Evolutionary conservation across 2,888 invertebrate species (phyloP), one percentile per base, ranked within the genome.

Genomic region (Seira ritae): DNA sequence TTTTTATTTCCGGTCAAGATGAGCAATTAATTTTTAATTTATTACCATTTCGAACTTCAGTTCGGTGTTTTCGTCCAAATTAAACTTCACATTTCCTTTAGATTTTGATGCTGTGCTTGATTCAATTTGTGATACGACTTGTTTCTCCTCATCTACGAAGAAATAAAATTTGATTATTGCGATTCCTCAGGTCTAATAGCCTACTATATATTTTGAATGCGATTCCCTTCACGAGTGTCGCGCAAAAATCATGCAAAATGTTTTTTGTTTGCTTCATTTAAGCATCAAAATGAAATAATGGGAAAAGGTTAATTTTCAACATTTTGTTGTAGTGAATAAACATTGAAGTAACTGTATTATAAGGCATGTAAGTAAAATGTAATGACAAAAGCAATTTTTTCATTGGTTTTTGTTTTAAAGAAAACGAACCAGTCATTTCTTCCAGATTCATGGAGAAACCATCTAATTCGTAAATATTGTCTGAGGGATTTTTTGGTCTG

Each of bases 31-130:
- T 69, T 31, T 69, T 69, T 42, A 19, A 42, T 12, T 15, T 31
- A 4, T 71, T 42, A 83, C 74, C 50, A 83, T 68, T 19, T 88
- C 87, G 85, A 88, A 88, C n/a, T 83, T 80, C 42, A 88, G 69
- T 50, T 86, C 85, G 0, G 86, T 84, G 68, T 87, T 81, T 31
- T 87, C 87, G 69, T 88, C 87, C 42, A 88, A 68, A 69, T 87
- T 82, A 65, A 88, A 88, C 75, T 87, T 87, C 8, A 88, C 87
- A 68, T 79, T 74, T 20, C 71, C 78, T 72, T 82, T 81, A 3
- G 79, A 74, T 22, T 60, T 50, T 12, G 79, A 76, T 0, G 72
- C 37, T 12, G 42, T 71, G 17, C 31, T 66, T 2, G 81, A 81
- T 19, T 84, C 75, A 10, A 84, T 17, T 50, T 84, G 71, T 1